Percentiles rank a stretch among this genome's conserved stretches.
phyloP scores from a whole-genome alignment of 53 echinoderm and acorn worm genomes.

The Arbacia lixula region DNA sequence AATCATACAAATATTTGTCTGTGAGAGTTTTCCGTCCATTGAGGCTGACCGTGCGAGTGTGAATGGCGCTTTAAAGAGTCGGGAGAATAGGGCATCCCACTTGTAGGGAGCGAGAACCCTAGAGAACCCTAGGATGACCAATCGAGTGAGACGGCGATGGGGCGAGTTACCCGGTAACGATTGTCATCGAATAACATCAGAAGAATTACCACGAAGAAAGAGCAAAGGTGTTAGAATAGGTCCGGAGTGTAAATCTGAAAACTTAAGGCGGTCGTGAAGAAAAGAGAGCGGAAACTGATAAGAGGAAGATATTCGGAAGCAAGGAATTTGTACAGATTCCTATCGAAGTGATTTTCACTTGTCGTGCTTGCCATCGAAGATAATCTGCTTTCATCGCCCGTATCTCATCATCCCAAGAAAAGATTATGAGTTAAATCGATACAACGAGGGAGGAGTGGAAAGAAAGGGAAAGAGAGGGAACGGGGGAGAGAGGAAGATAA shows the following conservation, averaged over 20 bases:
- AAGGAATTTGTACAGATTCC: slow-evolving; percentile 19
- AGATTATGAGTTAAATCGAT: slow-evolving; percentile 60
- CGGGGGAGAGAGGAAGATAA: background rate
- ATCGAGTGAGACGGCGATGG: too few species aligned
- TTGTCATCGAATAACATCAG: too few species aligned
- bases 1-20: too few species aligned
- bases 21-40: too few species aligned
- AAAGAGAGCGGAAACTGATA: background rate
- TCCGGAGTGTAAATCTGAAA: slow-evolving; percentile 2
- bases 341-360: slow-evolving; percentile 2
- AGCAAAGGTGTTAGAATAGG: slow-evolving; percentile 31
- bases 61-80: too few species aligned
- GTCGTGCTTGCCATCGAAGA: slow-evolving; percentile 6
- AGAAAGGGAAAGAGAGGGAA: background rate
- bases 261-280: background rate
- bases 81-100: too few species aligned
- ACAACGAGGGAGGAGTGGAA: background rate
- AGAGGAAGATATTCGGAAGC: slow-evolving; percentile 33
- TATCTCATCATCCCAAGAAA: slow-evolving; percentile 8
- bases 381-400: slow-evolving; percentile 29
- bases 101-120: too few species aligned
- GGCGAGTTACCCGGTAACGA: too few species aligned
- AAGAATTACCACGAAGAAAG: too few species aligned
- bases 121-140: too few species aligned
- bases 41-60: too few species aligned